These are phyloP conservation scores for Carettochelys insculpta DNA, from an alignment of 2,113 vertebrate species.

Conservation along the genomic window DNA sequence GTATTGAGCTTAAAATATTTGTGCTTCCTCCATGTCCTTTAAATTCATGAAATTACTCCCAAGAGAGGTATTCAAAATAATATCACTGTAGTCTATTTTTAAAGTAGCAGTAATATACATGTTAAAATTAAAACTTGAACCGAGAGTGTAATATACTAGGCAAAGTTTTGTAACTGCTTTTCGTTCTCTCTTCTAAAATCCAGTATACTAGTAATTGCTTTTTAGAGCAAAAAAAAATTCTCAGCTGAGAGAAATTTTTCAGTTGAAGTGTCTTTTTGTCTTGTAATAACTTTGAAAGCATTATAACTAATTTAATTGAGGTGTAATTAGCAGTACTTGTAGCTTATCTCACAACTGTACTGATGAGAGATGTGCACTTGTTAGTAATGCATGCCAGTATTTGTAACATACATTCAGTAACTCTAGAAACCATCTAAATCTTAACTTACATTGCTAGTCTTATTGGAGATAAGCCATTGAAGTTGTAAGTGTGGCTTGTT, in stretches of 20 bases:
- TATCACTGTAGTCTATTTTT: no score
- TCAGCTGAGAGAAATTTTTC: neutral
- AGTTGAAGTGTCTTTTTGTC: neutral
- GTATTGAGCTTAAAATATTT: no score
- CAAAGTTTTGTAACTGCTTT: neutral
- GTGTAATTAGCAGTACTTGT: neutral
- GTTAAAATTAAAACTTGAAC: neutral
- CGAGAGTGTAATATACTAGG: neutral
- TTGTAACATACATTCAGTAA: neutral
- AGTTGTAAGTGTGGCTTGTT: neutral
- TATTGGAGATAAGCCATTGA: slow-evolving; percentile 9
- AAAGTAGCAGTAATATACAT: neutral
- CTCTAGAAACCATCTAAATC: neutral
- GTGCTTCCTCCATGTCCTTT: no score
- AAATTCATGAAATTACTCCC: no score
- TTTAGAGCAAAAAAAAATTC: neutral
- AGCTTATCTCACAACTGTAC: neutral
- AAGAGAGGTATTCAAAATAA: no score
- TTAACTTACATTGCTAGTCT: neutral
- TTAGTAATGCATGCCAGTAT: neutral
- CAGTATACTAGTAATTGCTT: neutral
- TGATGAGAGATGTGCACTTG: neutral
- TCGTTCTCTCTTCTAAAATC: neutral
- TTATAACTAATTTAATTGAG: neutral
- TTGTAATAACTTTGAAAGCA: neutral